These are phyloP conservation scores for Quadriops clusia DNA, from an alignment of 2,888 invertebrate species.

Conservation along the genomic window DNA sequence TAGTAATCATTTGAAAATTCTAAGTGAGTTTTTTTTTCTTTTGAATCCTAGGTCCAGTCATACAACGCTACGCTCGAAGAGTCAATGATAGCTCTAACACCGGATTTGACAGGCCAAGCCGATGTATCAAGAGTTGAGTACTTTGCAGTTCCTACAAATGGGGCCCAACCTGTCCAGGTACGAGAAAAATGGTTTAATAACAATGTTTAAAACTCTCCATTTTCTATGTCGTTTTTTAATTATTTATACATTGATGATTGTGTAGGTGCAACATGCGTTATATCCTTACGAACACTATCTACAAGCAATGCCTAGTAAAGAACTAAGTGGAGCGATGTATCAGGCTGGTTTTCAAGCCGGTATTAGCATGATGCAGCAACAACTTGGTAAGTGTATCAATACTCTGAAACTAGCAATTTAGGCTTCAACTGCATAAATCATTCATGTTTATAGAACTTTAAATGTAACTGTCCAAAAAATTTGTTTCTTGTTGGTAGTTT, in stretches of 20 bases:
- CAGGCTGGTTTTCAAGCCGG: slow-evolving; percentile 37
- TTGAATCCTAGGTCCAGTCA: slow-evolving; percentile 29
- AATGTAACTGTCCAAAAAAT: too few species aligned
- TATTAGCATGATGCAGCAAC: slow-evolving; percentile 33
- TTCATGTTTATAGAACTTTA: too few species aligned
- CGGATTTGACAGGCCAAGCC: slow-evolving; percentile 27
- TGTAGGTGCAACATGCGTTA: slow-evolving; percentile 27
- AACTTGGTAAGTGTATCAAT: slow-evolving; percentile 21
- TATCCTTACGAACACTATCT: slow-evolving; percentile 37
- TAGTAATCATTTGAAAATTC: neutral
- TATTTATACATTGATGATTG: neutral
- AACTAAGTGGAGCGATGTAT: slow-evolving; percentile 28
- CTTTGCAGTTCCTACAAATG: slow-evolving; percentile 35
- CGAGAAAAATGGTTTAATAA: neutral
- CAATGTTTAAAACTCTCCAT: too few species aligned
- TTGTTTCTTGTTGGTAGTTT: too few species aligned
- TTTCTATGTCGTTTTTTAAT: neutral
- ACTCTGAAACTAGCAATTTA: too few species aligned
- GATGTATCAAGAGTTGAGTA: slow-evolving; percentile 38
- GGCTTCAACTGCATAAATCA: too few species aligned
- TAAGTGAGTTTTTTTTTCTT: slow-evolving; percentile 6
- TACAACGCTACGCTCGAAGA: slow-evolving; percentile 34
- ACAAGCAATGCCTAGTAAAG: slow-evolving; percentile 33
- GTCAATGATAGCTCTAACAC: slow-evolving; percentile 33
- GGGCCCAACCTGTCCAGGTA: slow-evolving; percentile 28